Evolutionary conservation across 2,797 vertebrate species (phyloP).

Genomic region (Setipinna tenuifilis): DNA sequence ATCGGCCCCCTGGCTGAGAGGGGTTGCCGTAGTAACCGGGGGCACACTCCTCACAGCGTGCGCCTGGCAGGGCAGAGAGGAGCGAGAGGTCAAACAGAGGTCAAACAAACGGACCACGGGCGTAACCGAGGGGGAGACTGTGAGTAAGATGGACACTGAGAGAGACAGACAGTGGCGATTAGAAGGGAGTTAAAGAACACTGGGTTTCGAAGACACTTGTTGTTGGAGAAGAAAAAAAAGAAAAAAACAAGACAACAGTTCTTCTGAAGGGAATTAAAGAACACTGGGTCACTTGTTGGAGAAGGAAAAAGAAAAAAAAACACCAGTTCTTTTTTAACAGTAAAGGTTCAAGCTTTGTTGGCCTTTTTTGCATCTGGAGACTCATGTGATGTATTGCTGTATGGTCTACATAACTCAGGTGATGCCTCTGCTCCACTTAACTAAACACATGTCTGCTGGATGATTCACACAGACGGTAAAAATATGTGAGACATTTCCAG

Average conservation of each 20-base stretch:
- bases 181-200: neutral
- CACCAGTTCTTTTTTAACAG: neutral
- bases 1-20: conserved; percentile 80
- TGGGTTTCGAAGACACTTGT: neutral
- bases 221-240: neutral
- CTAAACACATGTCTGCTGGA: conserved; percentile 21
- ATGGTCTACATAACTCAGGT: neutral
- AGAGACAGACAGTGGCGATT: neutral
- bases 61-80: conserved; percentile 70
- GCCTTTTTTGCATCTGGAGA: neutral
- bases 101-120: neutral
- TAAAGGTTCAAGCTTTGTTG: neutral
- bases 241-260: neutral
- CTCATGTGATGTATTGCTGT: neutral
- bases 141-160: neutral
- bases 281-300: neutral
- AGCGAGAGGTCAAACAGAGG: neutral
- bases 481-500: neutral
- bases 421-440: neutral
- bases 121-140: neutral
- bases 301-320: neutral
- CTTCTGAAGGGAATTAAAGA: neutral
- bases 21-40: conserved; percentile 92
- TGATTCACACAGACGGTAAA: conserved; percentile 3
- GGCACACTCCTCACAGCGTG: conserved; percentile 89